These are phyloP conservation scores for Chitala chitala DNA, from an alignment of 2,113 vertebrate genomes.

Conservation along the genomic window DNA sequence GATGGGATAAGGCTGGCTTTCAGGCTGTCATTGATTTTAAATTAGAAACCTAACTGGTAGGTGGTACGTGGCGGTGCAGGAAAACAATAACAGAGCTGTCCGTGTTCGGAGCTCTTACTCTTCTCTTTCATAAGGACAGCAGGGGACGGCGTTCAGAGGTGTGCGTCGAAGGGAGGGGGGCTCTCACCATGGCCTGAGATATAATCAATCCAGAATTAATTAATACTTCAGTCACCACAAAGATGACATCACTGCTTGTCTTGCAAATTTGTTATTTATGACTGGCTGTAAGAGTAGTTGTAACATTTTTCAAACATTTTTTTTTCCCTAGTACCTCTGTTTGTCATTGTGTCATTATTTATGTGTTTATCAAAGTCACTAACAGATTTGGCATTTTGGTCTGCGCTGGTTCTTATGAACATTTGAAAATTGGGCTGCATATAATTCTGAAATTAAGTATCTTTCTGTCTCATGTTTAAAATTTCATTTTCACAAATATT, in stretches of 20 bases:
- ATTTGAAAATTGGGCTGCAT: too few species aligned
- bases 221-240: neutral
- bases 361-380: too few species aligned
- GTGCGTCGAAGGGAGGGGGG: neutral
- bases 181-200: neutral
- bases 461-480: too few species aligned
- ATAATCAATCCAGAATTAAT: slow-evolving; percentile 16
- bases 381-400: too few species aligned
- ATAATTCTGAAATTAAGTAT: too few species aligned
- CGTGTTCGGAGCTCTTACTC: slow-evolving; percentile 57
- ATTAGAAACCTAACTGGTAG: slow-evolving; percentile 68
- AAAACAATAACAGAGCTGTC: slow-evolving; percentile 61
- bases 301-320: slow-evolving; percentile 5
- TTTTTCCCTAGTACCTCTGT: slow-evolving; percentile 7
- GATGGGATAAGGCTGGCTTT: slow-evolving; percentile 56
- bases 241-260: slow-evolving; percentile 28
- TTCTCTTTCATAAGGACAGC: slow-evolving; percentile 30
- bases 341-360: neutral
- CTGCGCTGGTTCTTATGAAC: too few species aligned
- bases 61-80: slow-evolving; percentile 65
- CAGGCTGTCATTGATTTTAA: slow-evolving; percentile 65
- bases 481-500: too few species aligned
- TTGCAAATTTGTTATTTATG: slow-evolving; percentile 58
- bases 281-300: slow-evolving; percentile 6
- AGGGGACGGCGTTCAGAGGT: slow-evolving; percentile 27